Base-by-base conservation (phyloP, 2,113 vertebrate genomes). In the Zosterops hypoxanthus region DNA sequence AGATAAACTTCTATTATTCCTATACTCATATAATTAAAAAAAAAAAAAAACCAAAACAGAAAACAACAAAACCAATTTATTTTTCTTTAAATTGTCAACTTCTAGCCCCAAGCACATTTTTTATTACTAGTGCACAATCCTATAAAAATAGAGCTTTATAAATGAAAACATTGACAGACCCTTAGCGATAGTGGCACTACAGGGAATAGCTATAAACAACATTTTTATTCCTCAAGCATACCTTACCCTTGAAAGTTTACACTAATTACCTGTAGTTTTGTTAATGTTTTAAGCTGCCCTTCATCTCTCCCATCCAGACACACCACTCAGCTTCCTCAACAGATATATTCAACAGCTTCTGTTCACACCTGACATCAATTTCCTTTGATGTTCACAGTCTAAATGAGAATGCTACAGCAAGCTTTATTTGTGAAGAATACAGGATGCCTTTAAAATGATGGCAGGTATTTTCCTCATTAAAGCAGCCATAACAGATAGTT, bases 351-450 rank as follows among this genome's bases (percentile, higher is more conserved):
- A 98, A 97, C 98, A 98, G 98, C 98, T 98, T 97, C 97, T 98
- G 97, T 99, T 98, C 98, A 98, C 98, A 98, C 98, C 98, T 98
- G 98, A 98, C 98, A 98, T 98, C 98, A 97, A 97, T 98, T 98
- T 98, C 97, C 98, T 99, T 98, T 99, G 98, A 99, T 99, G 98
- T 98, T 98, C 98, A 96, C 98, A 98, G 97, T 96, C 98, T 98
- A 98, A 98, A 98, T 98, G 97, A 98, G 98, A 98, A 98, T 94
- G 97, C 97, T 98, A 92, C 97, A 97, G 98, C 98, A 98, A 98
- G 98, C 98, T 98, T 97, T 97, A 98, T 98, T 98, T 98, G 98
- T 98, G 97, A 98, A 98, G 97, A 97, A 96, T 97, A 97, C 96
- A 97, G 96, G 98, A 97, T 97, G 98, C 97, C 98, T 98, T 98